phyloP scores from a whole-genome alignment of 2,113 vertebrate species.

The Edolisoma coerulescens region DNA sequence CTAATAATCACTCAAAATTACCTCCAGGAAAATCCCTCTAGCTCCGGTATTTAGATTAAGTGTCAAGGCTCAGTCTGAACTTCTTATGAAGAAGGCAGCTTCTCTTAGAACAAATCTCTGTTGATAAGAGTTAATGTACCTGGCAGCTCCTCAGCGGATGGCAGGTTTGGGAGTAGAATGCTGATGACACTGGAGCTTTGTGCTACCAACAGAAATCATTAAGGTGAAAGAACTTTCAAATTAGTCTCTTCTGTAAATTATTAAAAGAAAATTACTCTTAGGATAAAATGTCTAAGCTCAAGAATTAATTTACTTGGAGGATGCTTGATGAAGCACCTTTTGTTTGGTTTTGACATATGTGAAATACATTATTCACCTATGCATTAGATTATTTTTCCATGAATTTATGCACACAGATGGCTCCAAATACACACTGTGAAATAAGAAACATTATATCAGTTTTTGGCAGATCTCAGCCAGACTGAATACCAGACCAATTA shows the following conservation, averaged over 20 bases:
- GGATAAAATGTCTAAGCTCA: neutral
- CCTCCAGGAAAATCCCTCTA: conserved; percentile 30
- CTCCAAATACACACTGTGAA: neutral
- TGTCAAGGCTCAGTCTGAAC: neutral
- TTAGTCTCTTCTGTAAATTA: neutral
- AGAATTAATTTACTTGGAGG: neutral
- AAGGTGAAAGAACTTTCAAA: neutral
- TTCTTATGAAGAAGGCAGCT: neutral
- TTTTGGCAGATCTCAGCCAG: neutral
- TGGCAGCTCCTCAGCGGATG: neutral
- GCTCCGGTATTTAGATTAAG: conserved; percentile 52
- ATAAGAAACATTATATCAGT: neutral
- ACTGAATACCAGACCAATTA: neutral
- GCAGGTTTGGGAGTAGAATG: neutral
- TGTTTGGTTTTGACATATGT: neutral
- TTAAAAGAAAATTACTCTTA: neutral
- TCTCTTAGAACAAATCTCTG: neutral
- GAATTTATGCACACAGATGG: neutral
- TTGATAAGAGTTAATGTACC: conserved; percentile 11
- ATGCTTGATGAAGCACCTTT: neutral
- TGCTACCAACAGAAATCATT: neutral
- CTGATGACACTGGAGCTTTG: neutral
- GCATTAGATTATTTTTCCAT: neutral
- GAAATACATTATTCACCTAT: neutral
- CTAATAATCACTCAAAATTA: conserved; percentile 56